Evolutionary conservation across 2,113 vertebrate species (phyloP), one percentile per base, ranked within the genome.

Genomic region (Oncorhynchus keta): DNA sequence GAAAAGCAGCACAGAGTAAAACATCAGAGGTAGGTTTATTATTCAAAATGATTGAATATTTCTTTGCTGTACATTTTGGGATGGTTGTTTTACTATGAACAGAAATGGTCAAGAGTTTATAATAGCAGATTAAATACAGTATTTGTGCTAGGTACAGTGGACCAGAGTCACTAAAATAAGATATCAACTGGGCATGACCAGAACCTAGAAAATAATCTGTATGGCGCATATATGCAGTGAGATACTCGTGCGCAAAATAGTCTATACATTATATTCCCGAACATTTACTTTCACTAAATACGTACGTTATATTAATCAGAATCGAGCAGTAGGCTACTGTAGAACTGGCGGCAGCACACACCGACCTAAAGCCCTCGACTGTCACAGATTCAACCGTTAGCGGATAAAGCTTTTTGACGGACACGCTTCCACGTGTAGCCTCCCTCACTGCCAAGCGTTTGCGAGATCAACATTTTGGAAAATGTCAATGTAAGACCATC

Each of bases 361-460:
- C 39, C 39, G 39, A 72, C 77, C 72, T 72, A 76, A 8, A 59
- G 66, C 72, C 70, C 76, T 26, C 48, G 67, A 82, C 76, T 70
- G 39, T 39, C 39, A 39, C 82, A 76, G 80, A 80, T 78, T 82
- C 70, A 76, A 64, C 73, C 71, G 61, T 65, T 67, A 20, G 74
- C 61, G 5, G 48, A 77, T 61, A 82, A 72, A 81, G 16, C 66
- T 64, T 80, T 76, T 74, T 75, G 51, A 73, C 77, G 74, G 78
- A 73, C 35, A 68, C 77, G 75, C 30, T 66, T 79, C 65, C 75
- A 55, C 74, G 45, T 61, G 59, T 77, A 39, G 45, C 84, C 76
- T 78, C 79, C 35, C 68, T 76, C 72, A 12, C n/a, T 77, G 61
- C 69, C 48, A 75, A 45, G 28, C n/a, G n/a, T 48, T 32, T 12